phyloP scores from a whole-genome alignment of 2,113 vertebrate genomes.

The Ornithorhynchus anatinus region DNA sequence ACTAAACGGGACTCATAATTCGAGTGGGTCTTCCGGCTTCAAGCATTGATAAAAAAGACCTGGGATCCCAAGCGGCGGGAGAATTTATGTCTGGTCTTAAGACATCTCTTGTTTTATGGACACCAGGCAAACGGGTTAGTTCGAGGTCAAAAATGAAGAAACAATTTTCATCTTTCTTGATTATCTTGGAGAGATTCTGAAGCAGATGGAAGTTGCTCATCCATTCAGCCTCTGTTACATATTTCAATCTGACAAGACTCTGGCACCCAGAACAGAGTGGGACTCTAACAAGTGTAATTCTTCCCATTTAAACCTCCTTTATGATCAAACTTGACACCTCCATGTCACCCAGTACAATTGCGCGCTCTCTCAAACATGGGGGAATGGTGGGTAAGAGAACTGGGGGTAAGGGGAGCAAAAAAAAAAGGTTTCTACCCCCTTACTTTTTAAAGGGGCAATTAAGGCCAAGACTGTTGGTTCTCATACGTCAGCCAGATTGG shows the following conservation, averaged over 20 bases:
- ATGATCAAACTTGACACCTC: conserved; percentile 46
- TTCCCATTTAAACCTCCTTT: conserved; percentile 51
- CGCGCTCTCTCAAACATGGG: conserved; percentile 2
- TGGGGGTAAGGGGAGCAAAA: too few relatives aligned
- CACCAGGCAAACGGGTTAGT: conserved; percentile 59
- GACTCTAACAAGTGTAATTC: conserved; percentile 55
- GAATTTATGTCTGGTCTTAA: conserved; percentile 58
- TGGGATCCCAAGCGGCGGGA: conserved; percentile 45
- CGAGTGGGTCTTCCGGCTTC: conserved; percentile 45
- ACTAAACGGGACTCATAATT: conserved; percentile 32
- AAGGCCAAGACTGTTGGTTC: conserved; percentile 2
- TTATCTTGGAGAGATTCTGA: conserved; percentile 66
- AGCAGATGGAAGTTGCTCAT: conserved; percentile 66
- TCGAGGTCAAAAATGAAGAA: conserved; percentile 69
- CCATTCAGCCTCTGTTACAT: conserved; percentile 57
- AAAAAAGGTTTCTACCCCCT: conserved; percentile 27
- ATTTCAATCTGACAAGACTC: conserved; percentile 66
- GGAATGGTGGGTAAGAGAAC: background rate
- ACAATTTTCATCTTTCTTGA: conserved; percentile 70
- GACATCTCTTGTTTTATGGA: conserved; percentile 60
- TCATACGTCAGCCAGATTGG: too few relatives aligned
- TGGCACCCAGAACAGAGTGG: conserved; percentile 51
- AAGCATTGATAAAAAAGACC: conserved; percentile 60
- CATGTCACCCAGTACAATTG: conserved; percentile 32
- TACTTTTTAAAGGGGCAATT: conserved; percentile 51